Evolutionary conservation across 53 echinoderm and acorn worm genomes (phyloP), one percentile per base, ranked within the genome.

Genomic region (Holothuria leucospilota): DNA sequence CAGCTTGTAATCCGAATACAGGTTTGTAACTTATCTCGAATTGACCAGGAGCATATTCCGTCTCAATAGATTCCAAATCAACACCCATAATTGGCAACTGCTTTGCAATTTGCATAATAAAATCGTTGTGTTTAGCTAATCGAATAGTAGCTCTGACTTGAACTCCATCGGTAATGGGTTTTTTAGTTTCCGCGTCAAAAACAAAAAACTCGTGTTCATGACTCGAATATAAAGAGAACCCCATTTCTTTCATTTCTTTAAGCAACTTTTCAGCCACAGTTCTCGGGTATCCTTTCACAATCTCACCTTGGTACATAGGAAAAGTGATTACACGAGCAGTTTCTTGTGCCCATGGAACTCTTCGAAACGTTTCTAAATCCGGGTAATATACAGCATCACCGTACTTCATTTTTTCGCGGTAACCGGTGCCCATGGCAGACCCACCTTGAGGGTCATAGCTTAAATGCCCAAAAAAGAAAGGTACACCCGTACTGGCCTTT

Each of bases 171-270:
- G 82, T 83, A 21, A 90, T 29, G 20, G 93, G 83, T 29, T 84
- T 68, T 51, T 42, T 71, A 16, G 93, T 82, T 84, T 83, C 59
- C 13, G 56, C 82, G 14, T 90, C 89, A 30, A 93, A 87, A 2
- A 93, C 83, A 67, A 82, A 87, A 71, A 93, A 93, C 51, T 93
- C 90, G 51, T 93, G 80, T 39, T 90, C 93, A 62, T 90, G 90
- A 4, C 90, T 82, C 14, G 89, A 80, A 15, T 90, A 81, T 5
- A 93, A 40, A 16, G 86, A 78, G 63, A 69, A 87, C 38, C 93
- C 93, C 60, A 90, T 65, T 39, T 69, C 73, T 59, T 77, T 73
- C 21, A 93, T 80, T 58, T 78, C 82, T 10, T 60, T 69, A 59
- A 93, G 84, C 58, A 90, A 82, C 18, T 82, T 70, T 59, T 82